Percentiles rank a stretch among this genome's conserved stretches.
Conservation (phyloP, 2,888 invertebrate species). For the Amiota minor region DNA sequence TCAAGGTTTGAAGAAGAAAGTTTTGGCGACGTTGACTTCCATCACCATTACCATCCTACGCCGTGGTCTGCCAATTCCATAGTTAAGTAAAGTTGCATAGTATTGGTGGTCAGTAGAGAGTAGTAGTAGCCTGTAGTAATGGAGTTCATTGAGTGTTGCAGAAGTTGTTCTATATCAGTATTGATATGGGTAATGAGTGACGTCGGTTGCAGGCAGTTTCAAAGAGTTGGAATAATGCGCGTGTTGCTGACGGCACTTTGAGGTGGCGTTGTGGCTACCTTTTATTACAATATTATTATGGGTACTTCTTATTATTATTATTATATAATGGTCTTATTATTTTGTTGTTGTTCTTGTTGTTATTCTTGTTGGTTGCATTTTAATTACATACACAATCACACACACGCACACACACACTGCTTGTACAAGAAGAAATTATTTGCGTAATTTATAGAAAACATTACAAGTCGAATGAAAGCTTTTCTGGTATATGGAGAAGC, state of each 20-base stretch:
- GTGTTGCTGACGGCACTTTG: background rate
- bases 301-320: no score
- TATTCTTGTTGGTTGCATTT: slow-evolving; percentile 24
- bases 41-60: background rate
- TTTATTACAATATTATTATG: background rate
- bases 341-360: background rate
- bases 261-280: slow-evolving; percentile 9
- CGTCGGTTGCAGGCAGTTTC: background rate
- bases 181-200: no score
- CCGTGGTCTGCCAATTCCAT: no score
- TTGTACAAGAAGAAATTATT: background rate
- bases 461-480: background rate
- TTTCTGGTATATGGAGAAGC: background rate
- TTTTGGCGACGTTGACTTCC: background rate
- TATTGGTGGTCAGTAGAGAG: slow-evolving; percentile 3
- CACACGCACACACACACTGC: background rate
- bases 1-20: background rate
- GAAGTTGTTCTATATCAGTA: background rate
- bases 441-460: slow-evolving; percentile 25
- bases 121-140: background rate
- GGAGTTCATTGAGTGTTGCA: background rate
- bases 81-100: background rate
- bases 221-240: background rate
- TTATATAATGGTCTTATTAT: background rate
- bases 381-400: slow-evolving; percentile 22